Evolutionary conservation across 2,113 vertebrate genomes (phyloP).

Genomic region (human (Homo sapiens)): DNA sequence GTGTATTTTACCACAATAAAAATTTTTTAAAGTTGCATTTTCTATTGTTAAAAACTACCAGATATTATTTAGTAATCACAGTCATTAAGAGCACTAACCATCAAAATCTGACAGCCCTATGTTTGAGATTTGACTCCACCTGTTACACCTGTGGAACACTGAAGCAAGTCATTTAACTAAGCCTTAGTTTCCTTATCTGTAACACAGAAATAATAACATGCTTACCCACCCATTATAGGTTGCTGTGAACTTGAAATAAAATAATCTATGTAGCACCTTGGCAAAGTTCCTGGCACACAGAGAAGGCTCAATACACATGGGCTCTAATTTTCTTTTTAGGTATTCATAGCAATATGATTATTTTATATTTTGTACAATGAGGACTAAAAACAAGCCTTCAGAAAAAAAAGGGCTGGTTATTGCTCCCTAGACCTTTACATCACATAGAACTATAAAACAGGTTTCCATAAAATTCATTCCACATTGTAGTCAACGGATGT

Average conservation of each 20-base stretch:
- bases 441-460: neutral
- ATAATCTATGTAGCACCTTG: neutral
- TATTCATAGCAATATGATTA: slow-evolving; percentile 2
- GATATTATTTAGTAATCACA: neutral
- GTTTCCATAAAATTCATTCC: neutral
- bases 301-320: neutral
- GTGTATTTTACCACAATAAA: neutral
- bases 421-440: neutral
- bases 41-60: neutral
- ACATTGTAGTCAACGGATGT: neutral
- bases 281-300: neutral
- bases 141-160: neutral
- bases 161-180: neutral
- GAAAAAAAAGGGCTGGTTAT: neutral
- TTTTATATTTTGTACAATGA: neutral
- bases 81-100: neutral
- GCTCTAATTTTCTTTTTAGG: slow-evolving; percentile 29
- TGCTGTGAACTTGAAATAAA: neutral
- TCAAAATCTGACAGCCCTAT: neutral
- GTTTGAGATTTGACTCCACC: neutral
- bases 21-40: neutral
- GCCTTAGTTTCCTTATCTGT: neutral
- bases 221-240: neutral
- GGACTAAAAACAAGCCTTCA: neutral
- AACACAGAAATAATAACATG: neutral